phyloP scores from a whole-genome alignment of 2,797 vertebrate genomes.

The Pachyuromys duprasi region DNA sequence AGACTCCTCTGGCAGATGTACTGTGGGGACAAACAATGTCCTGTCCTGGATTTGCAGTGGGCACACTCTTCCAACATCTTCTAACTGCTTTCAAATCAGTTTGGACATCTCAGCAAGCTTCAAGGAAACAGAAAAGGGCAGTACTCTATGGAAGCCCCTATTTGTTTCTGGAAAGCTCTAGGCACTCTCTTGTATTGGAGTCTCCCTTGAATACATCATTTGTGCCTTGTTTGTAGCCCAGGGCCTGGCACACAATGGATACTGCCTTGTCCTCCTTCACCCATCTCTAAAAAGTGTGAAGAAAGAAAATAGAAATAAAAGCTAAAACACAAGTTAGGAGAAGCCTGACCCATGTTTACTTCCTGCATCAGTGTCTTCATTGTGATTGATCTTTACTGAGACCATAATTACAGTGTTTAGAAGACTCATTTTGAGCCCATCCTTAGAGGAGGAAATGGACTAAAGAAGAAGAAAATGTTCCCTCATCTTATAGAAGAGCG shows the following conservation, averaged over 20 bases:
- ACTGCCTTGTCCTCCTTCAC: background rate
- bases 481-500: background rate
- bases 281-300: slow-evolving; percentile 17
- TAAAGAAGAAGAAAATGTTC: background rate
- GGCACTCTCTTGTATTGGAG: rapidly evolving
- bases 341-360: background rate
- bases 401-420: background rate
- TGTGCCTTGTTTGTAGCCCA: background rate
- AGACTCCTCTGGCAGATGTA: background rate
- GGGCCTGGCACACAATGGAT: background rate
- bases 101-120: background rate
- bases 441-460: background rate
- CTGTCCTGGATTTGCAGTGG: background rate
- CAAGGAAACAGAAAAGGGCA: background rate
- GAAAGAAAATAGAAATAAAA: slow-evolving; percentile 22
- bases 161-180: slow-evolving; percentile 5
- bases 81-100: background rate
- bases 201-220: background rate
- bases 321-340: background rate
- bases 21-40: background rate
- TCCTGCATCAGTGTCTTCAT: background rate
- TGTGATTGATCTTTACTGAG: background rate
- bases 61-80: background rate
- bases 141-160: background rate
- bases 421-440: background rate